Base-by-base conservation (phyloP, 2,113 vertebrate species). In the Macquaria australasica region DNA sequence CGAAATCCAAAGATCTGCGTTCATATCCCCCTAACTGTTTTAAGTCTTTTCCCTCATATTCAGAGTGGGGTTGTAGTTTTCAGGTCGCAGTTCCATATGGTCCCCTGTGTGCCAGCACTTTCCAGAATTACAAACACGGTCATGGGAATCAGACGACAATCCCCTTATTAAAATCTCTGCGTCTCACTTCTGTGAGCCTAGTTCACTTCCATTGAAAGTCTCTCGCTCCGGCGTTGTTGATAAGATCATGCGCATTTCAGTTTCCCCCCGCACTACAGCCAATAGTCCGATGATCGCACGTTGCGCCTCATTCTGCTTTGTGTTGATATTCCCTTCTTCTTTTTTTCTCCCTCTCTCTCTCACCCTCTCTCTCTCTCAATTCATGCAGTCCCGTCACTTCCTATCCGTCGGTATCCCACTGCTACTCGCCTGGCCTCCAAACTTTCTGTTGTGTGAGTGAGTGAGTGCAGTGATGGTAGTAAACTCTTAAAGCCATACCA, bases 401-500 rank as follows among this genome's bases (percentile, higher is more conserved):
- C 97, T 96, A 87, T 71, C 90, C 62, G 82, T 92, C 95, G 88
- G 94, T 94, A 53, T 94, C 96, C 94, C 92, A 92, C 92, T 68
- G 84, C 77, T 34, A 34, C 34, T 92, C 66, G 83, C 79, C 72
- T 85, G 88, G 89, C 89, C 92, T 92, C 86, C 78, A 90, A 95
- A 95, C 92, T 95, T 96, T 93, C 70, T 79, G 88, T 16, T 69
- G 59, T 63, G 39, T 31, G 77, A 18, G 83, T 31, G 77, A 18
- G 83, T 23, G 79, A 62, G 87, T 8, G 82, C 53, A 34, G 72
- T 43, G 87, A 67, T 89, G 85, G 88, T 94, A 93, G 91, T 90
- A 93, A 91, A 95, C 94, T 96, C 96, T 97, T 97, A 97, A 97
- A 97, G 96, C 95, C 93, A 90, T 90, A 95, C 94, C 87, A 84